Evolutionary conservation across 2,113 vertebrate genomes (phyloP).

Genomic region (Alces alces): DNA sequence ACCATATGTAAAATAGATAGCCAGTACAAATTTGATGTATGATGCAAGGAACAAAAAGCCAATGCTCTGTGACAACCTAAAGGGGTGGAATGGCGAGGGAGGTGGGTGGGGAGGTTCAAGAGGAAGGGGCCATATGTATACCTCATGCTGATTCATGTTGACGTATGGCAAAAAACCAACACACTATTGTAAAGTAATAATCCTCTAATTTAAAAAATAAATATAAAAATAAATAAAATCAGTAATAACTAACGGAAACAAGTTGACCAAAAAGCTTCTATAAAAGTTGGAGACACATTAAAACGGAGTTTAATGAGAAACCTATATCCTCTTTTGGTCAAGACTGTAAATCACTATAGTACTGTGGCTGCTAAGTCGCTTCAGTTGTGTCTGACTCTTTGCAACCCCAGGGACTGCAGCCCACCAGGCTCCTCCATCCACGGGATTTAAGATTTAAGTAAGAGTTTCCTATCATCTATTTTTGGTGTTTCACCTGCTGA

Average conservation of each 20-base stretch:
- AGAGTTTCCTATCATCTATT: background rate
- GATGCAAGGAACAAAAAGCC: background rate
- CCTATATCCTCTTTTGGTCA: background rate
- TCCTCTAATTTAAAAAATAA: background rate
- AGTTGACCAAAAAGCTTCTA: background rate
- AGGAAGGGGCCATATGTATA: background rate
- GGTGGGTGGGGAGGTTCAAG: background rate
- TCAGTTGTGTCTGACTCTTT: background rate
- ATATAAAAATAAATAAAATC: background rate
- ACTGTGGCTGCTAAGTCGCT: background rate
- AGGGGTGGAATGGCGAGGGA: background rate
- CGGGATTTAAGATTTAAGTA: background rate
- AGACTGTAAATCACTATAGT: background rate
- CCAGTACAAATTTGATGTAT: background rate
- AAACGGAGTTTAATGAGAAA: background rate
- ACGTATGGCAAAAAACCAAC: background rate
- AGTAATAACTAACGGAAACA: background rate
- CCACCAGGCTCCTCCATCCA: background rate
- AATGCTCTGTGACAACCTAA: background rate
- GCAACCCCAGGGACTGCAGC: background rate
- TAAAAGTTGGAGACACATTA: background rate
- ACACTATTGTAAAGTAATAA: background rate
- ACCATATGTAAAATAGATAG: background rate
- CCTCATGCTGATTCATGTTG: background rate
- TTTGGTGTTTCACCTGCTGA: background rate